Base-by-base conservation (phyloP, 1,140 invertebrate species). In the Diorhabda sublineata region DNA sequence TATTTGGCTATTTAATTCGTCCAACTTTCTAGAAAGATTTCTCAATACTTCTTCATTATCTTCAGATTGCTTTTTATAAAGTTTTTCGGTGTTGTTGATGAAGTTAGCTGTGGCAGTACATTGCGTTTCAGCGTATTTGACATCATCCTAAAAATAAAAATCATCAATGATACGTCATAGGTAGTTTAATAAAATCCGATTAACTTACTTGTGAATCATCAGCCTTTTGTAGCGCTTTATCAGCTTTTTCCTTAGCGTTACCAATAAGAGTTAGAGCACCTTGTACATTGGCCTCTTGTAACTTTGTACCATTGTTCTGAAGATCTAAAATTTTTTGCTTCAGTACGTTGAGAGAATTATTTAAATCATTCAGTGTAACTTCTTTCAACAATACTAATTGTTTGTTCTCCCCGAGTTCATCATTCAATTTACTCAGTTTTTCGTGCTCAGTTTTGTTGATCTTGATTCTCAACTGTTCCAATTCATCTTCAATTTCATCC, bases 231-330 rank as follows among this genome's bases (percentile, higher is more conserved):
- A 92, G 87, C 81, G 87, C 81, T 83, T 87, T 75, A 84, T 92
- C 76, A 81, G 88, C 78, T 85, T 87, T 78, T 86, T 89, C 82
- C 90, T 95, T 86, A 85, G 92, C 87, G 73, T 87, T 83, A 42
- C 91, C 86, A 0, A 95, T 98, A 3, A 98, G 87, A 78, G 94
- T 96, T 58, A 97, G 84, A 2, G 96, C 96, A 59, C 96, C 96
- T 84, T 96, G 93, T 52, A 98, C 92, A 82, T 98, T 96, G 3
- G 91, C 92, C 83, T 98, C 96, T 81, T 98, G 95, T 43, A 99
- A 83, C 77, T 91, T 89, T 2, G 94, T 98, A 7, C 94, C 94
- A 78, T 95, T 94, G 65, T 90, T 88, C 74, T 91, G 90, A 42
- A 98, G 83, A 45, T 91, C 85, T 62, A 87, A 81, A 2, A 93